Evolutionary conservation across 2,113 vertebrate genomes (phyloP).

Genomic region (Todiramphus chloris): DNA sequence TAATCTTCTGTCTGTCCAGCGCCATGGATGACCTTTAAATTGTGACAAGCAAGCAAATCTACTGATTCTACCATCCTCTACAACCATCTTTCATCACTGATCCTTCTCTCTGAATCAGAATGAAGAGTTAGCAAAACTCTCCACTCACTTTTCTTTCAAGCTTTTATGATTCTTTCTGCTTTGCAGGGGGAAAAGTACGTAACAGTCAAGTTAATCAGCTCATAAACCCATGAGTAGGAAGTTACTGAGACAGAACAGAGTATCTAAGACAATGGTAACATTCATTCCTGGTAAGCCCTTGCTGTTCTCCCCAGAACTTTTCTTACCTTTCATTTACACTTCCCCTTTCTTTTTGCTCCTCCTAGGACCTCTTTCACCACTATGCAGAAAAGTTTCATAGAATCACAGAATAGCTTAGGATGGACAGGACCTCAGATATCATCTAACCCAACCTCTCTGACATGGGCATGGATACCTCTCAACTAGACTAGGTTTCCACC

Average conservation of each 20-base stretch:
- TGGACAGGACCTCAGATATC: no score
- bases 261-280: background rate
- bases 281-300: background rate
- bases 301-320: background rate
- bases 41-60: background rate
- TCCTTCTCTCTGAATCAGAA: background rate
- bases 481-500: background rate
- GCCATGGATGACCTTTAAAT: background rate
- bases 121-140: background rate
- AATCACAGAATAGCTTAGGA: no score
- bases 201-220: background rate
- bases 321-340: background rate
- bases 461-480: no score
- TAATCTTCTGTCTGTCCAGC: background rate
- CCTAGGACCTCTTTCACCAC: background rate
- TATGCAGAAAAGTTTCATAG: background rate
- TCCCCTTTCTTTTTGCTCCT: background rate
- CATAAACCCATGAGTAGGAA: background rate
- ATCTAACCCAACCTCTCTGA: no score
- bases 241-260: background rate
- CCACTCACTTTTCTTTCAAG: background rate
- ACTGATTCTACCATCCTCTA: background rate
- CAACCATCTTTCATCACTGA: background rate
- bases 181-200: background rate
- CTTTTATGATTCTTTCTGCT: background rate